Percentiles rank a stretch among this genome's conserved stretches.
Conservation (phyloP, 2,797 vertebrate genomes). For the Urophycis tenuis region DNA sequence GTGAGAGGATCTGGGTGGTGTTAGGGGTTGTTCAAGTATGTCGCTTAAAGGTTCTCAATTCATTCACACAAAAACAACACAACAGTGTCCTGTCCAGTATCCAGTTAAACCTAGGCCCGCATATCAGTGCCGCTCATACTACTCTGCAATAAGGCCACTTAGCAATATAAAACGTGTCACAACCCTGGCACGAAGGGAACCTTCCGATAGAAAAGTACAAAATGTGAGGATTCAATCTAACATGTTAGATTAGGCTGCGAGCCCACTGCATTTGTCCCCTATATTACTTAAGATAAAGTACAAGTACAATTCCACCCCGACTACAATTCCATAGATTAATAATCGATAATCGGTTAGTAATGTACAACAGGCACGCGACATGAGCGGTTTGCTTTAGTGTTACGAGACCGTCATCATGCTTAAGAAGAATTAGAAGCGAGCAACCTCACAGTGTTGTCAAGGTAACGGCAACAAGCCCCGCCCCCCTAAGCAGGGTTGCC, state of each 20-base stretch:
- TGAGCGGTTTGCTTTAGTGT: not conserved
- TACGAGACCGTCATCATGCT: not conserved
- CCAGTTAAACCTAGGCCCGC: not conserved
- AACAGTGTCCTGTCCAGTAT: not conserved
- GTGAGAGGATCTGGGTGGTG: not conserved
- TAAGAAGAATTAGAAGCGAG: not conserved
- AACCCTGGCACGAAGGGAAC: not conserved
- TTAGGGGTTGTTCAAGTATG: not conserved
- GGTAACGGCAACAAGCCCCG: not conserved
- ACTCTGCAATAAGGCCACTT: constrained; percentile 1
- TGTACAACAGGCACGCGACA: not conserved
- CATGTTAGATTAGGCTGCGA: not conserved
- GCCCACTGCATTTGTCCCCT: not conserved
- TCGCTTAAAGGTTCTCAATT: not conserved
- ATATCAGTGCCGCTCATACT: not conserved
- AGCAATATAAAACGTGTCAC: not conserved
- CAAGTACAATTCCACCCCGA: not conserved
- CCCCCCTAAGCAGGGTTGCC: not conserved
- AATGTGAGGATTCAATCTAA: not conserved
- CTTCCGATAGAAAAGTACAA: not conserved
- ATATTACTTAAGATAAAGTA: not conserved
- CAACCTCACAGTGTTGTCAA: not conserved
- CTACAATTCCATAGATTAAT: not conserved
- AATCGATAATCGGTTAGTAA: not conserved
- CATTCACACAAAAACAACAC: not conserved